Percentiles rank a stretch among this genome's conserved stretches.
Conservation (phyloP, 1,140 invertebrate species). For the Cotesia typhae region DNA sequence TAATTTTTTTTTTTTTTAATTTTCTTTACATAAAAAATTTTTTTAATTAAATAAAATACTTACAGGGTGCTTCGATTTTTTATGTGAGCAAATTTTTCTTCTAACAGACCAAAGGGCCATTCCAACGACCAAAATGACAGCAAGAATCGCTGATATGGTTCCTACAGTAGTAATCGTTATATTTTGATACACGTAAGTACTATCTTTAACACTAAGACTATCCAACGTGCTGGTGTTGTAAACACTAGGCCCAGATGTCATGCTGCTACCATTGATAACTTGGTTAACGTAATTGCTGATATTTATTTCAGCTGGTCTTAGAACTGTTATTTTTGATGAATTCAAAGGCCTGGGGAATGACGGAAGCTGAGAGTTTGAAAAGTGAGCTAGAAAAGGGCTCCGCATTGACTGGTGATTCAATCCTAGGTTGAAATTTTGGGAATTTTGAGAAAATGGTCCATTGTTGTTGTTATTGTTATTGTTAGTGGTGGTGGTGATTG, state of each 20-base stretch:
- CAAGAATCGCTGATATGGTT: constrained; percentile 68
- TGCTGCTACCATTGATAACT: too few relatives aligned
- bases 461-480: too few relatives aligned
- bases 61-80: constrained; percentile 62
- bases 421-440: constrained; percentile 44
- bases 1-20: too few relatives aligned
- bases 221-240: neutral
- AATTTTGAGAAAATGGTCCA: too few relatives aligned
- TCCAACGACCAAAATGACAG: constrained; percentile 67
- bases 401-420: neutral
- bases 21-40: constrained; percentile 7
- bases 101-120: constrained; percentile 68
- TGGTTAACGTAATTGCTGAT: too few relatives aligned
- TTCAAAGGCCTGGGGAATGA: constrained; percentile 10
- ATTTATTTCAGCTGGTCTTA: too few relatives aligned
- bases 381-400: constrained; percentile 20
- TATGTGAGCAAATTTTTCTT: constrained; percentile 68
- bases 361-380: constrained; percentile 24
- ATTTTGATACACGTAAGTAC: constrained; percentile 57
- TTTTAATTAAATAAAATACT: constrained; percentile 66
- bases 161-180: constrained; percentile 67
- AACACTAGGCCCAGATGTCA: constrained; percentile 42
- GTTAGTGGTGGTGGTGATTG: constrained; percentile 41
- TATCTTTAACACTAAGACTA: constrained; percentile 46
- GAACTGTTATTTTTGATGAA: too few relatives aligned